Base-by-base conservation (phyloP, 92 coral and sea anemone species). In the Anthopleura xanthogrammica region DNA sequence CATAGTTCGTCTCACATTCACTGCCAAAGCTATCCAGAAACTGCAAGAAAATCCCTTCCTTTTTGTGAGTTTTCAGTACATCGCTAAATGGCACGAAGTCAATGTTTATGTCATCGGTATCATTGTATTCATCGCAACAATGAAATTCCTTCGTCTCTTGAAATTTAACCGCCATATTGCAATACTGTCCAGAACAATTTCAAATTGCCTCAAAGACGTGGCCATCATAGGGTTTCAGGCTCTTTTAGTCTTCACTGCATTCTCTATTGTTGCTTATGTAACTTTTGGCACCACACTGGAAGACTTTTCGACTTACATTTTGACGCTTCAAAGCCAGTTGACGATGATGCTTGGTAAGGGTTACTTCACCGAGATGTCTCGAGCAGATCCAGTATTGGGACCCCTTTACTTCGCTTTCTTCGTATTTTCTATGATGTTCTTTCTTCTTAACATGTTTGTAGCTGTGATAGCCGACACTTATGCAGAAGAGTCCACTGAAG, bases 41-140 rank as follows among this genome's bases (percentile, higher is more conserved):
- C 82, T 90, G 19, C 88, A 90, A 72, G 86, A 75, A 17, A 87
- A 90, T 54, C 93, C 93, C 13, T 90, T 79, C 14, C 60, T 84
- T 16, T 90, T 87, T 65, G 64, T 87, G 23, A 87, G 85, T 77
- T 90, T 90, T 50, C 90, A 87, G 20, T 80, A 79, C 39, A 86
- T 89, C 14, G 72, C 87, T 36, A 79, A 87, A 52, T 88, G 91
- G 87, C 83, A 85, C 66, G 93, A 90, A 50, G 16, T 90, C 8
- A 90, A 72, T 80, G 85, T 84, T 4, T 87, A 90, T 56, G 83
- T 90, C 8, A 83, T 90, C 7, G 83, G 77, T 24, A 83, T 77
- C 88, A 77, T 90, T 23, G 93, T 90, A 46, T 90, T 90, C 58
- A 85, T 90, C 5, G 93, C 93, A 17, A 90, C 90, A 5, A 84